phyloP scores from a whole-genome alignment of 2,888 invertebrate species.

The Acrobeloides nanus region DNA sequence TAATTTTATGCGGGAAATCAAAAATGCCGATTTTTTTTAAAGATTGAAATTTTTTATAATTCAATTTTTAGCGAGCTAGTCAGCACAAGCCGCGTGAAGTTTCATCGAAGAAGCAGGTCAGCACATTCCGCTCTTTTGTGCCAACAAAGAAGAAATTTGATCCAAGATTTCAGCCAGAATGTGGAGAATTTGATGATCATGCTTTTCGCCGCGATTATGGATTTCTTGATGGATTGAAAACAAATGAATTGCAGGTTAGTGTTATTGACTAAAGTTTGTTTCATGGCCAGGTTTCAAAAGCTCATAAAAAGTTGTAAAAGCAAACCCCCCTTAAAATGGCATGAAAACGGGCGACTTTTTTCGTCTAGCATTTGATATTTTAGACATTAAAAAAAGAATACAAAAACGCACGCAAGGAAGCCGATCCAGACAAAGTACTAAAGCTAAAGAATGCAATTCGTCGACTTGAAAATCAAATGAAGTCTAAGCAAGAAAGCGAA shows the following conservation, averaged over 20 bases:
- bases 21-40: no score
- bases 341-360: not conserved
- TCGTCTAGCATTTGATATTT: slow-evolving; percentile 20
- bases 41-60: not conserved
- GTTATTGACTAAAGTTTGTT: not conserved
- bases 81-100: slow-evolving; percentile 40
- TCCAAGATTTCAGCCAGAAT: slow-evolving; percentile 41
- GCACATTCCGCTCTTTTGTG: slow-evolving; percentile 18
- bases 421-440: slow-evolving; percentile 8
- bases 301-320: no score
- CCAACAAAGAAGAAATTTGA: slow-evolving; percentile 29
- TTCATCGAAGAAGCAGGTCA: slow-evolving; percentile 36
- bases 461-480: slow-evolving; percentile 23
- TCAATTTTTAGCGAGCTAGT: slow-evolving; percentile 19
- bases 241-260: slow-evolving; percentile 31
- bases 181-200: slow-evolving; percentile 39
- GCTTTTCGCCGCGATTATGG: slow-evolving; percentile 41
- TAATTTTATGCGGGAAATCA: no score
- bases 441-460: slow-evolving; percentile 12
- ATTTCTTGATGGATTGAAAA: slow-evolving; percentile 38
- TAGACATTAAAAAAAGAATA: slow-evolving; percentile 10
- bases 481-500: slow-evolving; percentile 23
- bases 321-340: no score
- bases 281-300: no score
- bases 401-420: slow-evolving; percentile 9